Evolutionary conservation across 2,797 vertebrate genomes (phyloP).

Genomic region (Hydrocynus forskahlii): DNA sequence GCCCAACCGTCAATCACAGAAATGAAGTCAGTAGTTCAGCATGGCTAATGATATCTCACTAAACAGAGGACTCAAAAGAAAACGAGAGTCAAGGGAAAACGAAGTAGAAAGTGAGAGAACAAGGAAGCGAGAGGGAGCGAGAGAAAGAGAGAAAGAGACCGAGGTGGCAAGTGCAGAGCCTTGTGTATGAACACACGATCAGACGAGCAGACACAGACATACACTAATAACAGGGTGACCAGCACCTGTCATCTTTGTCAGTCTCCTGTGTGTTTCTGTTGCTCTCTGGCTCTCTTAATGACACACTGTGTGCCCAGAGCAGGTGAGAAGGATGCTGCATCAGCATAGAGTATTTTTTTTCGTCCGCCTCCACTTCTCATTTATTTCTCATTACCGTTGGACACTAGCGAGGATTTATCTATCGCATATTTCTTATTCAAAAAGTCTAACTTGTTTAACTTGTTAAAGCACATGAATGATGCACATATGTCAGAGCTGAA

Average conservation of each 20-base stretch:
- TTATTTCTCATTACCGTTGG: constrained; percentile 29
- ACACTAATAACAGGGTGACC: constrained; percentile 44
- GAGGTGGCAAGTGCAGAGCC: not conserved
- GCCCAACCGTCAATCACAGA: constrained; percentile 75
- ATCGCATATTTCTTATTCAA: not conserved
- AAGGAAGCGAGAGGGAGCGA: constrained; percentile 46
- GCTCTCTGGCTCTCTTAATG: constrained; percentile 39
- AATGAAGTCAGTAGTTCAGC: constrained; percentile 68
- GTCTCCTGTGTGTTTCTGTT: constrained; percentile 10
- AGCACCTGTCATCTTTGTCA: constrained; percentile 30
- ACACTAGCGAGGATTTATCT: not conserved
- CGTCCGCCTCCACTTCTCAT: constrained; percentile 17
- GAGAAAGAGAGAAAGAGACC: not conserved
- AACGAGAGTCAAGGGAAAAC: constrained; percentile 36
- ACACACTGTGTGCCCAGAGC: constrained; percentile 38
- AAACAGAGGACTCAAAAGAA: constrained; percentile 50
- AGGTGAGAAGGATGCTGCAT: constrained; percentile 26
- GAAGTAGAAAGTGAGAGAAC: constrained; percentile 41
- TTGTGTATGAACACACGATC: constrained; percentile 40
- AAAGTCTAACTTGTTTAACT: constrained; percentile 14
- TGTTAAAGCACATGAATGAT: constrained; percentile 18
- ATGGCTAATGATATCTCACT: constrained; percentile 69
- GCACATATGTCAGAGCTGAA: not conserved
- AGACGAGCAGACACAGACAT: constrained; percentile 24
- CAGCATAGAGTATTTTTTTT: constrained; percentile 12